A percentile compares a stretch with the other conserved stretches of the same genome.
These are phyloP conservation scores for Gonatopus flavifemur DNA, from an alignment of 1,140 invertebrate genomes.

Conservation along the genomic window DNA sequence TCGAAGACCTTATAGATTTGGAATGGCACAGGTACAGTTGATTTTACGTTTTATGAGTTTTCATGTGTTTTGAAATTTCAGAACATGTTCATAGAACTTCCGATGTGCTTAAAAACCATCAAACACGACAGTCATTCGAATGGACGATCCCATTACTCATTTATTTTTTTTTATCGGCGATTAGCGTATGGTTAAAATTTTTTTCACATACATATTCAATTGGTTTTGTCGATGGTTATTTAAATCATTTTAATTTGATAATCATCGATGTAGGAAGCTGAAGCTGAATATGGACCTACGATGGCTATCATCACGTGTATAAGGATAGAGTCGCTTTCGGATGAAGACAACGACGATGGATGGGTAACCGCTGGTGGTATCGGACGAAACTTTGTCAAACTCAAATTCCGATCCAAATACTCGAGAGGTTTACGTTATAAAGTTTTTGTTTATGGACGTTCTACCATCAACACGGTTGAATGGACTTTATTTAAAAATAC, in stretches of 20 bases:
- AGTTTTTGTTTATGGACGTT: constrained; percentile 34
- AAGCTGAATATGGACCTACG: constrained; percentile 34
- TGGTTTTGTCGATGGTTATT: background rate
- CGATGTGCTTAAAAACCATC: too few species aligned
- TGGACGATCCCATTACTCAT: too few species aligned
- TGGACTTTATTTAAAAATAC: too few species aligned
- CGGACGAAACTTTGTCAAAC: constrained; percentile 27
- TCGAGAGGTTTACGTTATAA: constrained; percentile 31
- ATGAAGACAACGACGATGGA: constrained; percentile 30
- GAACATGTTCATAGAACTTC: too few species aligned
- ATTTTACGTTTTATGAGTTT: background rate
- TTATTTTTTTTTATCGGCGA: too few species aligned
- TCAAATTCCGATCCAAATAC: constrained; percentile 35
- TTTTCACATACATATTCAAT: too few species aligned
- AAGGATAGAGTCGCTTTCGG: constrained; percentile 29
- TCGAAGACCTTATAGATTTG: constrained; percentile 22
- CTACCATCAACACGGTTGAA: too few species aligned
- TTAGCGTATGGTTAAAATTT: too few species aligned
- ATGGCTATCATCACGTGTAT: constrained; percentile 35
- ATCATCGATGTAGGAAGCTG: constrained; percentile 36
- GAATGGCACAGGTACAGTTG: constrained; percentile 27
- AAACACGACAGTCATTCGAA: too few species aligned
- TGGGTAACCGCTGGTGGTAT: constrained; percentile 34
- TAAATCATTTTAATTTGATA: background rate
- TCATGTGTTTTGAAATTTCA: background rate